phyloP scores from a whole-genome alignment of 2,113 vertebrate genomes.

The Turnix velox region DNA sequence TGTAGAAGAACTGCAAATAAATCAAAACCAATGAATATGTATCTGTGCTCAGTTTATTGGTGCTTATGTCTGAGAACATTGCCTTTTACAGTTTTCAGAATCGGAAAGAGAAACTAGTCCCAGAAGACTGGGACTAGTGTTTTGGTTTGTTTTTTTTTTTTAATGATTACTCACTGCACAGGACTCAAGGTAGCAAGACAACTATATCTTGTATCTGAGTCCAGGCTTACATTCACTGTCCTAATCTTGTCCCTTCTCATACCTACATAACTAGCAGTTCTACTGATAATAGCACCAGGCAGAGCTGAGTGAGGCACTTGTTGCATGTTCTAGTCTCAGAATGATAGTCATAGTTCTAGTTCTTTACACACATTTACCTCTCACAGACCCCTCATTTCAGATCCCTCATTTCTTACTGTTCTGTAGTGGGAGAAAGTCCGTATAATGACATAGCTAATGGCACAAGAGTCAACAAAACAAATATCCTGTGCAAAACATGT shows the following conservation, averaged over 20 bases:
- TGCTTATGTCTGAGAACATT: neutral
- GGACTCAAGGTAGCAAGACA: neutral
- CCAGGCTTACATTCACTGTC: neutral
- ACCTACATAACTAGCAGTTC: neutral
- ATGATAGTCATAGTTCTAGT: neutral
- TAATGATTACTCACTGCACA: neutral
- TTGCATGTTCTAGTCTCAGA: neutral
- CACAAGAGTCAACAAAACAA: neutral
- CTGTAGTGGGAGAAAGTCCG: neutral
- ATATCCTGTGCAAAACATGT: neutral
- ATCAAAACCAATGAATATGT: neutral
- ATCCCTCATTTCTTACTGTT: neutral
- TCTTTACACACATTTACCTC: neutral
- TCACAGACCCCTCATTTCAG: neutral
- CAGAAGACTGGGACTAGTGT: neutral
- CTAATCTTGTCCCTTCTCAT: neutral
- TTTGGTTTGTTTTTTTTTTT: neutral
- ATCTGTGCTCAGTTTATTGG: neutral
- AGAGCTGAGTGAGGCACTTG: neutral
- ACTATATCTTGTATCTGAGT: neutral
- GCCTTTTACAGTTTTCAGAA: neutral
- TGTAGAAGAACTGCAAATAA: neutral
- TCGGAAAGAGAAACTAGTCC: neutral
- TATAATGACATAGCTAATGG: neutral
- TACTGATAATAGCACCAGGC: rapidly evolving